phyloP scores from a whole-genome alignment of 2,113 vertebrate genomes.

The Lamprologus tigripictilis region DNA sequence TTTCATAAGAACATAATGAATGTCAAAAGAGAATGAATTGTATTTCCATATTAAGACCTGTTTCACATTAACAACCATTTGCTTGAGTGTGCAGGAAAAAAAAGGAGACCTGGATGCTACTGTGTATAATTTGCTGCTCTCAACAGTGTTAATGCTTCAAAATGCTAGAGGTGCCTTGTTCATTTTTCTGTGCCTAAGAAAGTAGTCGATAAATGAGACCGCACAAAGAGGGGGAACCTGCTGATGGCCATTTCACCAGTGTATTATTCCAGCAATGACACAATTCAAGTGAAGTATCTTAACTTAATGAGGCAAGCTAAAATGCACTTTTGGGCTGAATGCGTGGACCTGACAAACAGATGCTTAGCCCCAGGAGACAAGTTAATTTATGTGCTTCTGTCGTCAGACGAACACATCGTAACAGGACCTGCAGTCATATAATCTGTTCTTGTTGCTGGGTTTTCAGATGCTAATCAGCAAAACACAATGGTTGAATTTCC shows the following conservation, averaged over 20 bases:
- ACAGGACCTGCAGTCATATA: slow-evolving; percentile 24
- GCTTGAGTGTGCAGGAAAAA: slow-evolving; percentile 1
- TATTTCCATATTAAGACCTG: slow-evolving; percentile 50
- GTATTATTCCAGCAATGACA: slow-evolving; percentile 31
- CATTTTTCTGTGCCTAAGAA: slow-evolving; percentile 74
- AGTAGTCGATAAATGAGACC: slow-evolving; percentile 48
- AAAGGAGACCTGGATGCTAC: slow-evolving; percentile 59
- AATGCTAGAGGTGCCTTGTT: slow-evolving; percentile 78
- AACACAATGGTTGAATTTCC: slow-evolving; percentile 9
- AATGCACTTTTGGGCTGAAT: slow-evolving; percentile 68
- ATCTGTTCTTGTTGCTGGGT: slow-evolving; percentile 11
- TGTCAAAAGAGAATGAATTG: slow-evolving; percentile 51
- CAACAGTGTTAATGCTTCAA: slow-evolving; percentile 69
- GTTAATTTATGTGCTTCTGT: slow-evolving; percentile 30
- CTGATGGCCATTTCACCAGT: slow-evolving; percentile 51
- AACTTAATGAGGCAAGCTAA: slow-evolving; percentile 42
- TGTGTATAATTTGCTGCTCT: slow-evolving; percentile 65
- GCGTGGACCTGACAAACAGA: slow-evolving; percentile 23
- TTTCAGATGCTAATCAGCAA: slow-evolving; percentile 16
- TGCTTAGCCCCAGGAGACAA: slow-evolving; percentile 35
- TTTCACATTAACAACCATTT: slow-evolving; percentile 35
- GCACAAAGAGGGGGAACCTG: slow-evolving; percentile 38
- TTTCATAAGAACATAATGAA: slow-evolving; percentile 56
- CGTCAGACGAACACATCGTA: slow-evolving; percentile 1
- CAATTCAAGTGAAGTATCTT: slow-evolving; percentile 39